A percentile compares a stretch with the other conserved stretches of the same genome.
These are phyloP conservation scores for Calliopsis andreniformis DNA, from an alignment of 1,140 invertebrate species.

Conservation along the genomic window DNA sequence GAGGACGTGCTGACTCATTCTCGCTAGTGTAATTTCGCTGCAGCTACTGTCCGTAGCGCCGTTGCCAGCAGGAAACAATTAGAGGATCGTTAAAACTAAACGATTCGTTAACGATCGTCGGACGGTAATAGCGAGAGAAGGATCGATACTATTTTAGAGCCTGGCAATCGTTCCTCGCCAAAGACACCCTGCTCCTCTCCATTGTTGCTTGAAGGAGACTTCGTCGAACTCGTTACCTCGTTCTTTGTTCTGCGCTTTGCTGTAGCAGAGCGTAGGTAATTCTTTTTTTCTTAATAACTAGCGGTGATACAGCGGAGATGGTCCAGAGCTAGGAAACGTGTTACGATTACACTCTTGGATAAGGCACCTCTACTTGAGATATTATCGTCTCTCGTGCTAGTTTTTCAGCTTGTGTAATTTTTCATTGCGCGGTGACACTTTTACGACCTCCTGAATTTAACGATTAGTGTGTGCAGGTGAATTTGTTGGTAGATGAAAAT, in stretches of 20 bases:
- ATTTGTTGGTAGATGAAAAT: too few species aligned
- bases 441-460: too few species aligned
- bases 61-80: constrained; percentile 1
- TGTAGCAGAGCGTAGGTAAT: background rate
- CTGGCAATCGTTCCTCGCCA: background rate
- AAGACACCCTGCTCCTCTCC: background rate
- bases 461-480: too few species aligned
- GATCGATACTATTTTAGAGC: constrained; percentile 22
- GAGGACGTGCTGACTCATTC: background rate
- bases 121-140: background rate
- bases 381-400: too few species aligned
- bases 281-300: background rate
- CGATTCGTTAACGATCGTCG: constrained; percentile 22
- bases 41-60: background rate
- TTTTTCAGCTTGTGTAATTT: too few species aligned
- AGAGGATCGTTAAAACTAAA: constrained; percentile 28
- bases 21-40: background rate
- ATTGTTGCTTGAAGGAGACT: background rate
- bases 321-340: background rate
- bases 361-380: too few species aligned
- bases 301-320: too few species aligned
- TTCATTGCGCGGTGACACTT: too few species aligned
- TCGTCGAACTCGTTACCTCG: background rate
- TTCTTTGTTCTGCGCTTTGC: background rate
- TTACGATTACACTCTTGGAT: too few species aligned